These are phyloP conservation scores for Ectemnius cavifrons DNA, from an alignment of 2,888 invertebrate species.

Conservation along the genomic window DNA sequence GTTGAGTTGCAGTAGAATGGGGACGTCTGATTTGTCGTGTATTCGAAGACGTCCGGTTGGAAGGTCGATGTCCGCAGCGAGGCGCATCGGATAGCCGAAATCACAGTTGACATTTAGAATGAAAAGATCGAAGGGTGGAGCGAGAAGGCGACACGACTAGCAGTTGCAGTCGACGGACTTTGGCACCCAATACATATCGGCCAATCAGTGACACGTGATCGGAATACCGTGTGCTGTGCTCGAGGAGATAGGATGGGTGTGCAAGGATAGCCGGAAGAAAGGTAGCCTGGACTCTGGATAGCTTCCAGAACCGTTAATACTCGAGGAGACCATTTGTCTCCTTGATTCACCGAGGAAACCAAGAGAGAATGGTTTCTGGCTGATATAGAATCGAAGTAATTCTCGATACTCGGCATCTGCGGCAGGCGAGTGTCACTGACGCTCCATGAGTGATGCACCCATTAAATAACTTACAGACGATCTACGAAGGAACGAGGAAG, in stretches of 20 bases:
- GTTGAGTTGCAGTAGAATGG: no score
- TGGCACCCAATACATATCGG: slow-evolving; percentile 44
- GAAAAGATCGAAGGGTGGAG: slow-evolving; percentile 19
- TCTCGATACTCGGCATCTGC: slow-evolving; percentile 10
- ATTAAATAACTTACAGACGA: no score
- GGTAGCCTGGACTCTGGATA: slow-evolving; percentile 43
- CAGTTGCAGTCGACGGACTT: slow-evolving; percentile 34
- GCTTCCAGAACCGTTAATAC: slow-evolving; percentile 55
- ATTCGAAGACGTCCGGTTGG: neutral
- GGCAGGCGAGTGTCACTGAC: slow-evolving; percentile 2
- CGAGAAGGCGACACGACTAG: slow-evolving; percentile 6
- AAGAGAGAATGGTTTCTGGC: slow-evolving; percentile 7
- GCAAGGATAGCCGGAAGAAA: slow-evolving; percentile 16
- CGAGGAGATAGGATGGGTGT: slow-evolving; percentile 2
- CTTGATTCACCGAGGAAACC: neutral
- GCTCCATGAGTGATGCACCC: neutral
- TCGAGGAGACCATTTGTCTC: slow-evolving; percentile 27
- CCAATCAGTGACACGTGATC: slow-evolving; percentile 64
- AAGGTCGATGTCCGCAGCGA: neutral
- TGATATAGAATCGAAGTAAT: slow-evolving; percentile 18
- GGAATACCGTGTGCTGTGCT: slow-evolving; percentile 44
- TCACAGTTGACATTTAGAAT: slow-evolving; percentile 21
- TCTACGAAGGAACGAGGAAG: no score
- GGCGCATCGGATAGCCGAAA: slow-evolving; percentile 22
- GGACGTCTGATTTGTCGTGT: neutral